A percentile compares a stretch with the other conserved stretches of the same genome.
phyloP scores from a whole-genome alignment of 64 coral and sea anemone genomes.

The Hydrozoanthus tunicans region DNA sequence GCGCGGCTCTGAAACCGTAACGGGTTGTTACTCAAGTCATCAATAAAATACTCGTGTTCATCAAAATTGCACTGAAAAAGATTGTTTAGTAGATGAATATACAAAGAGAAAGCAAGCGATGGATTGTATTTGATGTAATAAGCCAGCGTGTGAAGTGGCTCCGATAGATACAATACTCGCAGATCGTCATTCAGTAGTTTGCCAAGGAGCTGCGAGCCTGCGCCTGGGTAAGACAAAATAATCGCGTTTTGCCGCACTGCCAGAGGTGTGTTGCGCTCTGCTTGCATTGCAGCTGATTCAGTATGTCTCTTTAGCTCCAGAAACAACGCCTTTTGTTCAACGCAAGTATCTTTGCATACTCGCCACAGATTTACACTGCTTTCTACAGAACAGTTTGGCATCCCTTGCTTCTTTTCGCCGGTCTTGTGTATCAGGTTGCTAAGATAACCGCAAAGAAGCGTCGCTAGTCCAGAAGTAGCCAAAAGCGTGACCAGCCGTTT shows the following conservation, averaged over 20 bases:
- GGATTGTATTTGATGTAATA: slow-evolving; percentile 46
- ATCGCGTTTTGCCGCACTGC: slow-evolving; percentile 22
- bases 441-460: slow-evolving; percentile 10
- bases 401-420: not conserved
- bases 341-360: slow-evolving; percentile 9
- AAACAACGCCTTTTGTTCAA: not conserved
- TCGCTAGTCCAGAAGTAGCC: not conserved
- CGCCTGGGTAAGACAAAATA: slow-evolving; percentile 46
- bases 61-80: slow-evolving; percentile 47
- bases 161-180: slow-evolving; percentile 24
- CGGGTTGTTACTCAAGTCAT: slow-evolving; percentile 9
- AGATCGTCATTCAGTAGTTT: slow-evolving; percentile 29
- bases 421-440: not conserved
- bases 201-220: slow-evolving; percentile 36
- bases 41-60: slow-evolving; percentile 39
- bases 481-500: not conserved
- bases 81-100: slow-evolving; percentile 44
- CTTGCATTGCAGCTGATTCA: not conserved
- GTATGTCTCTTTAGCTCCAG: not conserved
- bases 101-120: slow-evolving; percentile 35
- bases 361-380: slow-evolving; percentile 21
- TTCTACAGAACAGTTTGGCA: not conserved
- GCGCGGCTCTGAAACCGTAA: slow-evolving; percentile 40
- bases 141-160: slow-evolving; percentile 13
- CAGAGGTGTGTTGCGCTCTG: not conserved